Percentiles rank a stretch among this genome's conserved stretches.
Evolutionary conservation across 2,888 invertebrate species (phyloP).

Genomic region (Selenia dentaria): DNA sequence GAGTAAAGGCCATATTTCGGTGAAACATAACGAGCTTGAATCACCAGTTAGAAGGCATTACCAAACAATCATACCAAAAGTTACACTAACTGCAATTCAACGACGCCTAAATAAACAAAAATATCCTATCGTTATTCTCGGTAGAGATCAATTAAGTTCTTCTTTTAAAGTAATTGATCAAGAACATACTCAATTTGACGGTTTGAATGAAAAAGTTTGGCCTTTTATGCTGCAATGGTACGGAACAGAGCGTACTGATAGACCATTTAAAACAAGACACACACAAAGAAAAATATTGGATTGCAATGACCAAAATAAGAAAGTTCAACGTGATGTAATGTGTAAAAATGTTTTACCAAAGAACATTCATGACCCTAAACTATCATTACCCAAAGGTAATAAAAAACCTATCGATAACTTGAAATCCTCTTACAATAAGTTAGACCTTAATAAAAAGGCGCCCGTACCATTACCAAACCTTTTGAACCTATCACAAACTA

Average conservation of each 20-base stretch:
- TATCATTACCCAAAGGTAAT: not conserved
- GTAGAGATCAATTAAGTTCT: constrained; percentile 63
- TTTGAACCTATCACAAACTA: constrained; percentile 27
- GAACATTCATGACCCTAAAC: constrained; percentile 5
- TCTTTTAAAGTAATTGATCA: constrained; percentile 40
- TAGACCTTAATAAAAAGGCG: constrained; percentile 17
- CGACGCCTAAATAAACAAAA: constrained; percentile 51
- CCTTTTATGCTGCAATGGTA: constrained; percentile 69
- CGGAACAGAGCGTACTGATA: constrained; percentile 7
- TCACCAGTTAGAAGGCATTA: constrained; percentile 9
- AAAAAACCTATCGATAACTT: not conserved
- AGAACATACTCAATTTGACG: constrained; percentile 58
- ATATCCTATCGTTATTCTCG: constrained; percentile 62
- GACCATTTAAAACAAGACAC: not conserved
- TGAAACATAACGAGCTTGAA: constrained; percentile 26
- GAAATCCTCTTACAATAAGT: constrained; percentile 18
- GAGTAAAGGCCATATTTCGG: constrained; percentile 38
- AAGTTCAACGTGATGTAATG: constrained; percentile 6
- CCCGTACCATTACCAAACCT: constrained; percentile 19
- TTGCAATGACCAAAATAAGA: constrained; percentile 9
- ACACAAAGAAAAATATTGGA: not conserved
- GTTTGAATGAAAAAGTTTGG: constrained; percentile 64
- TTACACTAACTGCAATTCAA: constrained; percentile 59
- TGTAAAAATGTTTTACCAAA: constrained; percentile 10
- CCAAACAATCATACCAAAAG: constrained; percentile 34